Evolutionary conservation across 2,797 vertebrate genomes (phyloP).

Genomic region (Chiroxiphia lanceolata): DNA sequence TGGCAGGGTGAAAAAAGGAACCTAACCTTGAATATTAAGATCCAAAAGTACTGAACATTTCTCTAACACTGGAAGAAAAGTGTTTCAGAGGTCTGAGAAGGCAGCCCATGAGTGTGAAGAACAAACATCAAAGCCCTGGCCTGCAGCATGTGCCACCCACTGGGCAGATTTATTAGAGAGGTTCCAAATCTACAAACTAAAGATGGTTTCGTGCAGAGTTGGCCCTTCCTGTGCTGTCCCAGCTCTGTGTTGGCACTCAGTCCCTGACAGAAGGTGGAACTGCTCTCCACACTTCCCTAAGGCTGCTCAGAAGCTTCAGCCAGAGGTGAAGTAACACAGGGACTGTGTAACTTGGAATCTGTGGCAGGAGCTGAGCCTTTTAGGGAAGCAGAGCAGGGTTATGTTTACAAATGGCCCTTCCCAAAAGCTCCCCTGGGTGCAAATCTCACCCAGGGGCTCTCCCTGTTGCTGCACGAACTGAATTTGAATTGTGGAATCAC

Average conservation of each 20-base stretch:
- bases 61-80: background rate
- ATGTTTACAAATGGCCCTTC: background rate
- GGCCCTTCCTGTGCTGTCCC: background rate
- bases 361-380: background rate
- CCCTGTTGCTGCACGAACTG: background rate
- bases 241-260: background rate
- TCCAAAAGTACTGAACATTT: background rate
- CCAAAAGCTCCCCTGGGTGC: background rate
- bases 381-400: background rate
- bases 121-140: background rate
- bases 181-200: background rate
- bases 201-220: background rate
- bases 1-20: background rate
- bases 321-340: background rate
- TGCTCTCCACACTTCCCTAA: background rate
- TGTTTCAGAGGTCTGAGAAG: background rate
- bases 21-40: background rate
- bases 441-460: background rate
- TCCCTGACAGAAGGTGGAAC: background rate
- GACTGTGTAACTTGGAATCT: accelerated
- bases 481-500: background rate
- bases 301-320: background rate
- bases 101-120: background rate
- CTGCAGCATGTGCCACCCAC: background rate
- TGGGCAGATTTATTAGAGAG: background rate